Percentiles rank a stretch among this genome's conserved stretches.
phyloP scores from a whole-genome alignment of 2,113 vertebrate species.

The Ranitomeya imitator region DNA sequence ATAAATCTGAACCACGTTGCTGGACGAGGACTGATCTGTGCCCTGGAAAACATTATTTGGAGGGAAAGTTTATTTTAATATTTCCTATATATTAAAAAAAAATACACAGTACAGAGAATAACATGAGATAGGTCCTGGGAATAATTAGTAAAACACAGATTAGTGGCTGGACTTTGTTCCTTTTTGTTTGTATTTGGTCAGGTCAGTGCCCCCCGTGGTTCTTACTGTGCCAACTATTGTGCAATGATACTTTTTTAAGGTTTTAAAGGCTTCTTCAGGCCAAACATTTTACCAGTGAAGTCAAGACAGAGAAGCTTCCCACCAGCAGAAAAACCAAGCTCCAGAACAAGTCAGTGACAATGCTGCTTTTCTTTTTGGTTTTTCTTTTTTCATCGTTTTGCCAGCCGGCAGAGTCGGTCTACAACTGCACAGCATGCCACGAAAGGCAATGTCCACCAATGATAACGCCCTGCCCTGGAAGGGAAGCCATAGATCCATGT shows the following conservation, averaged over 20 bases:
- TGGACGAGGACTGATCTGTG: too few species aligned
- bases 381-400: background rate
- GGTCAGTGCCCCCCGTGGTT: background rate
- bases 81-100: too few species aligned
- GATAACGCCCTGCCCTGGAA: background rate
- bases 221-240: background rate
- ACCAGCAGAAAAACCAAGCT: background rate
- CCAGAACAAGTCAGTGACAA: background rate
- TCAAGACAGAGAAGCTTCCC: background rate
- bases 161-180: background rate
- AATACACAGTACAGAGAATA: too few species aligned
- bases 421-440: conserved; percentile 33
- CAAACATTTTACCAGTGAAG: background rate
- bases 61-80: too few species aligned
- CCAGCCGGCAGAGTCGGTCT: background rate
- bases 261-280: background rate
- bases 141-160: background rate
- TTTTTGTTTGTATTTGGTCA: background rate
- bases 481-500: conserved; percentile 34
- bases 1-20: too few species aligned
- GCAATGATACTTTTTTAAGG: background rate
- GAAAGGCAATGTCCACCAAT: conserved; percentile 2
- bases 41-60: too few species aligned
- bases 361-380: background rate
- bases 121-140: too few species aligned